Base-by-base conservation (phyloP, 2,888 invertebrate species). In the Seira musarum region DNA sequence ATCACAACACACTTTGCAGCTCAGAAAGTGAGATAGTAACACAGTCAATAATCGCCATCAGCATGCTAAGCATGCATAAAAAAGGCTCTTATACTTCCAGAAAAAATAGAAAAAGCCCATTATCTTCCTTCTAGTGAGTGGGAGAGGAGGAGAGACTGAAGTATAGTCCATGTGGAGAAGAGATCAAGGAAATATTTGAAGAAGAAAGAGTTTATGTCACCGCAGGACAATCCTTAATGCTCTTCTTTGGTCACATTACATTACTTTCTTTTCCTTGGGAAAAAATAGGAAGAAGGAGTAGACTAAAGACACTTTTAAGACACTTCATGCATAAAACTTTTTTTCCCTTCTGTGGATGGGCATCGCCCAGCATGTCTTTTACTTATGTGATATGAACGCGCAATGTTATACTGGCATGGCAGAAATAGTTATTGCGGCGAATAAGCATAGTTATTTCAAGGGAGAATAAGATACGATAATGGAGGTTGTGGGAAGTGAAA, bases 31-130 rank as follows among this genome's bases (percentile, higher is more conserved):
- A n/a, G n/a, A n/a, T 13, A 21, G 21, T 17, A 21, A 17, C 17
- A 17, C 10, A 76, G 68, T 76, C 75, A 76, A 76, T 76, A 76
- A 79, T 79, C 78, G 49, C 68, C 71, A 70, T 70, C 24, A 76
- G 77, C 77, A n/a, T n/a, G n/a, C n/a, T n/a, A n/a, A n/a, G n/a
- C n/a, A 66, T 78, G 71, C 77, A 71, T 78, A 71, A 78, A 78
- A 77, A 73, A n/a, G 35, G 22, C 70, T 70, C 77, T 77, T 57
- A 65, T 21, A 24, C 64, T 72, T 40, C 21, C 53, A 25, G 30
- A 30, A 65, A 64, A 46, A 46, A 40, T n/a, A n/a, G n/a, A n/a
- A n/a, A n/a, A n/a, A 49, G 35, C 46, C 60, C 60, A 70, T 69
- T 53, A 24, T 13, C 30, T 21, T 71, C 24, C 30, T 53, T n/a